Conservation (phyloP, 2,797 vertebrate species). For the Melanotaenia parkinsoni region DNA sequence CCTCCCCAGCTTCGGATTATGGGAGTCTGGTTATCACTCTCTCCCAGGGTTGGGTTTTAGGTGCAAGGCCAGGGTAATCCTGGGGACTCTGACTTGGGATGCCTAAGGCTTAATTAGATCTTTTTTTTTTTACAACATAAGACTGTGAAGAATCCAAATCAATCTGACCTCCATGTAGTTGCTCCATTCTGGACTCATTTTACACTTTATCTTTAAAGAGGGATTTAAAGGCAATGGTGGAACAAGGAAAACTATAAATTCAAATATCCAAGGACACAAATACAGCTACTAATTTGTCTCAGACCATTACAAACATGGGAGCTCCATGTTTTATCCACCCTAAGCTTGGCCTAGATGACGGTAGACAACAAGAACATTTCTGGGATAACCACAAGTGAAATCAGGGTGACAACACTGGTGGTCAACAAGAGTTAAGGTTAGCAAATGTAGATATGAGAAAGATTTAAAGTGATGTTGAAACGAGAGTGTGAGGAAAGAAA, state of each 20-base stretch:
- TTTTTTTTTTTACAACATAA: slow-evolving; percentile 45
- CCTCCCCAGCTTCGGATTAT: slow-evolving; percentile 67
- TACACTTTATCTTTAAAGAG: slow-evolving; percentile 22
- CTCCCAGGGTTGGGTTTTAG: slow-evolving; percentile 72
- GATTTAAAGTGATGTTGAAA: slow-evolving; percentile 3
- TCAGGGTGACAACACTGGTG: background rate
- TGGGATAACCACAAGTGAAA: background rate
- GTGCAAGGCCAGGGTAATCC: slow-evolving; percentile 76
- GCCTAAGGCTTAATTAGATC: slow-evolving; percentile 75
- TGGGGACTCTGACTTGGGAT: slow-evolving; percentile 65
- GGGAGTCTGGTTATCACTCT: slow-evolving; percentile 75
- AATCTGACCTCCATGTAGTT: slow-evolving; percentile 63
- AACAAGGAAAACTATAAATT: slow-evolving; percentile 36
- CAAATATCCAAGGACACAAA: slow-evolving; percentile 36
- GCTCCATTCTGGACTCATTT: slow-evolving; percentile 52
- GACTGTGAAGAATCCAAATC: slow-evolving; percentile 78
- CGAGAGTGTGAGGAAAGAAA: slow-evolving; percentile 11
- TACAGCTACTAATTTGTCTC: slow-evolving; percentile 13
- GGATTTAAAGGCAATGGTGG: slow-evolving; percentile 36
- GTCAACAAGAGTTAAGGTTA: slow-evolving; percentile 4
- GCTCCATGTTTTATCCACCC: background rate
- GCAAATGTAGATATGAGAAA: slow-evolving; percentile 28
- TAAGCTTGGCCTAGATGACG: background rate
- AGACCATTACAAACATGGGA: slow-evolving; percentile 17
- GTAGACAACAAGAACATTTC: background rate